A percentile compares a stretch with the other conserved stretches of the same genome.
phyloP scores from a whole-genome alignment of 2,113 vertebrate genomes.

The Sinocyclocheilus rhinocerous region DNA sequence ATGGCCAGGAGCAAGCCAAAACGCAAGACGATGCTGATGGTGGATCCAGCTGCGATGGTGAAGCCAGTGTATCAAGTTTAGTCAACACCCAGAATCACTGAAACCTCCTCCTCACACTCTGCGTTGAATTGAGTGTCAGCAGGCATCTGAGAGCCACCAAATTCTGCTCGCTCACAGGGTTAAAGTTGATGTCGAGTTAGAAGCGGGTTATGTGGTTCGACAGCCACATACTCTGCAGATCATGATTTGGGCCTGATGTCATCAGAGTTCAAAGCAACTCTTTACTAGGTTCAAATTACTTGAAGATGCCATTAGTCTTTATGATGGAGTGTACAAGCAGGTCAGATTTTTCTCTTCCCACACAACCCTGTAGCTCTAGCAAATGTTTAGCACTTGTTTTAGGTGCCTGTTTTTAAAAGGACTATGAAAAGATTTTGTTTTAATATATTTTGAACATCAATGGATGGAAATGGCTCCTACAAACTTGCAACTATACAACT shows the following conservation, averaged over 20 bases:
- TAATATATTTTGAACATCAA: slow-evolving; percentile 62
- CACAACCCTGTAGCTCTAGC: slow-evolving; percentile 26
- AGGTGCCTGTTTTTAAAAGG: slow-evolving; percentile 69
- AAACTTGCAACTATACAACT: background rate
- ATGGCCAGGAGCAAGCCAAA: slow-evolving; percentile 37
- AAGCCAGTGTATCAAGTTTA: slow-evolving; percentile 4
- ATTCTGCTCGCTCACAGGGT: slow-evolving; percentile 11
- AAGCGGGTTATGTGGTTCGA: background rate
- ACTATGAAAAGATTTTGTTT: slow-evolving; percentile 68
- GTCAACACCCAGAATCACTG: background rate
- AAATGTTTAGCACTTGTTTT: slow-evolving; percentile 73
- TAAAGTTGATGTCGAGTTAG: background rate
- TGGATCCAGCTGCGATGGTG: background rate
- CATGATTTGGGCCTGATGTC: slow-evolving; percentile 2
- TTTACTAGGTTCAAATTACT: slow-evolving; percentile 14
- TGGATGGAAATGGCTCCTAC: slow-evolving; percentile 16
- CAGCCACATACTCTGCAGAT: background rate
- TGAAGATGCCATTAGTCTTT: slow-evolving; percentile 21
- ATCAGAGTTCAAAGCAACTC: slow-evolving; percentile 6
- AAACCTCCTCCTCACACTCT: background rate
- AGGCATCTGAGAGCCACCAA: background rate
- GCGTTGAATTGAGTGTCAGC: background rate
- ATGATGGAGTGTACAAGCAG: background rate
- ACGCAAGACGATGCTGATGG: background rate
- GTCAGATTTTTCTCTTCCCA: slow-evolving; percentile 3